Evolutionary conservation across 2,888 invertebrate genomes (phyloP), one percentile per base, ranked within the genome.

Genomic region (Leuctra nigra): DNA sequence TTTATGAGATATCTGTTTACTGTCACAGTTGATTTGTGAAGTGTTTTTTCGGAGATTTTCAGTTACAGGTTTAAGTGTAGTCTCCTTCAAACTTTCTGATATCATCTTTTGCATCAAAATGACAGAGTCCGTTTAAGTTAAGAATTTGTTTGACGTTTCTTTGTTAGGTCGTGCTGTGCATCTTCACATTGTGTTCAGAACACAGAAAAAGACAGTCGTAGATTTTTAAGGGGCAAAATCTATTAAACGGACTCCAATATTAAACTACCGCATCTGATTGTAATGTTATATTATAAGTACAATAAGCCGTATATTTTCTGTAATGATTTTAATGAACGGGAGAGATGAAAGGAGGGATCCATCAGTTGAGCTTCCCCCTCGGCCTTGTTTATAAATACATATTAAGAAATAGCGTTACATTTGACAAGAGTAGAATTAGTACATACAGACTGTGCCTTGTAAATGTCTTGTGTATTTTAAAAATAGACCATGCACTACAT

Each of bases 401-500:
- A 41, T 18, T 18, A 41, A 18, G 7, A 18, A 18, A 41, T 41
- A 41, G 41, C 39, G 55, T 47, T 23, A 58, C 33, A 59, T 54
- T 48, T 38, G 39, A 59, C 48, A 54, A 50, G 52, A 59, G 59
- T 39, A 46, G 24, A 50, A 50, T 22, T 22, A 50, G 16, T 33
- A 50, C 33, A 50, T 56, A 60, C 56, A 58, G 58, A 60, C 56
- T 55, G 61, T 61, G 61, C 61, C 61, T 61, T 61, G 59, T 57
- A 61, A 58, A 55, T 53, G 56, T 60, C 48, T 55, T 53, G 57
- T 54, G 48, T 56, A 38, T 53, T 53, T 47, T 41, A 20, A 41
- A 41, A 41, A 41, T 41, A 41, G 41, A 41, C 41, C 18, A 41
- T 41, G 41, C 41, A 41, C 41, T 41, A 41, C 16, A 41, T 41